These are phyloP conservation scores for Lithobates pipiens DNA, from an alignment of 2,797 vertebrate genomes.

Conservation along the genomic window DNA sequence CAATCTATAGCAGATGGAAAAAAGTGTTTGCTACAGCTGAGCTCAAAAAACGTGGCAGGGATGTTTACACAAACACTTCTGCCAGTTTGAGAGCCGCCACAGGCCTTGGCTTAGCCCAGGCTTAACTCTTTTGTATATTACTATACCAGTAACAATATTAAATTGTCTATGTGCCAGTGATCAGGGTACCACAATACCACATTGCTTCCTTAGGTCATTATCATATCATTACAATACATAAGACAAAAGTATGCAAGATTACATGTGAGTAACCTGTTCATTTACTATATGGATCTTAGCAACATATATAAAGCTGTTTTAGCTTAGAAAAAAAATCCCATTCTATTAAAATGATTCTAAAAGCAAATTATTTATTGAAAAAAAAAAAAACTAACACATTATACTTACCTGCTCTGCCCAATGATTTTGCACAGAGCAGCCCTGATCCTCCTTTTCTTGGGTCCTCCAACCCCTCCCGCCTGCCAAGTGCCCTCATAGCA, in stretches of 20 bases:
- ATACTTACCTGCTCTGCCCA: too few species aligned
- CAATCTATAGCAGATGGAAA: constrained; percentile 31
- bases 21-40: constrained; percentile 38
- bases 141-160: neutral
- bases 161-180: neutral
- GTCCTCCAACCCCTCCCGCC: too few species aligned
- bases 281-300: neutral
- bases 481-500: too few species aligned
- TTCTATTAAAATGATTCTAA: too few species aligned
- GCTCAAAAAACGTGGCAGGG: constrained; percentile 27
- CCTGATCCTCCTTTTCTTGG: too few species aligned
- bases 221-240: neutral
- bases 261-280: neutral
- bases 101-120: neutral
- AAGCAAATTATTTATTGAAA: too few species aligned
- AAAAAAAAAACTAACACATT: too few species aligned
- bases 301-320: neutral
- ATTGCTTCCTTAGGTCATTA: neutral
- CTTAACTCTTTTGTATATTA: constrained; percentile 6
- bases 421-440: too few species aligned
- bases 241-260: neutral
- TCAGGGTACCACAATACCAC: neutral
- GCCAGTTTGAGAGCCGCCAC: constrained; percentile 13
- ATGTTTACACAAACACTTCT: constrained; percentile 33
- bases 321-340: too few species aligned